Conservation (phyloP, 2,113 vertebrate genomes). For the Heteronetta atricapilla region DNA sequence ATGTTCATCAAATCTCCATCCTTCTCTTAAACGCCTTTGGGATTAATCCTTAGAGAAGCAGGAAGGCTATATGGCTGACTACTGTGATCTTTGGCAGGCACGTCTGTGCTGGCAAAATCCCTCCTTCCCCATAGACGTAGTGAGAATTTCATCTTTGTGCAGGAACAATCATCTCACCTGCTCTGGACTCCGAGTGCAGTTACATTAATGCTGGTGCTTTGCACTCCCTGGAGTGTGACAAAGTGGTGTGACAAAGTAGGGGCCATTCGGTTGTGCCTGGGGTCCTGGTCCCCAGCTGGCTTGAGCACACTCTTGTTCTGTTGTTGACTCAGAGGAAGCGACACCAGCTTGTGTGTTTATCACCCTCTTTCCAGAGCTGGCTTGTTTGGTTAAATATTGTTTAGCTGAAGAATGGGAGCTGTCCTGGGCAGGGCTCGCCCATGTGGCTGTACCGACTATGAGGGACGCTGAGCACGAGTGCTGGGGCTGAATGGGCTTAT, state of each 20-base stretch:
- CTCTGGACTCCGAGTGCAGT: not conserved
- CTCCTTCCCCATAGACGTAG: not conserved
- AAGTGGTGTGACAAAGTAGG: not conserved
- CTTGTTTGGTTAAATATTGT: not conserved
- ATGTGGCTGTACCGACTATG: not conserved
- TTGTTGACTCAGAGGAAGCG: not conserved
- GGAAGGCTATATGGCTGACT: not conserved
- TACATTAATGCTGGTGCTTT: not conserved
- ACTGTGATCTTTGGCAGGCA: not conserved
- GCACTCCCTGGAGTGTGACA: not conserved
- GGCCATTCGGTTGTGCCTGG: not conserved
- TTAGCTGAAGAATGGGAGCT: not conserved
- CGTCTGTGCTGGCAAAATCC: not conserved
- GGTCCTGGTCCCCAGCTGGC: not conserved
- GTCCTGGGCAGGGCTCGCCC: not conserved
- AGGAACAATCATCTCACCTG: not conserved
- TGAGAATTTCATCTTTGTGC: not conserved
- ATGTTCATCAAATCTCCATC: not conserved
- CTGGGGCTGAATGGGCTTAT: fast-evolving
- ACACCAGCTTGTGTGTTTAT: not conserved
- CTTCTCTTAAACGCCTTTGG: not conserved
- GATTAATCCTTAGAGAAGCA: not conserved
- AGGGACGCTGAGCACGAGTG: not conserved
- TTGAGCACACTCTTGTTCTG: not conserved
- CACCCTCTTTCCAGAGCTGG: not conserved